A percentile compares a stretch with the other conserved stretches of the same genome.
These are phyloP conservation scores for Aspiorhynchus laticeps DNA, from an alignment of 2,113 vertebrate species.

Conservation along the genomic window DNA sequence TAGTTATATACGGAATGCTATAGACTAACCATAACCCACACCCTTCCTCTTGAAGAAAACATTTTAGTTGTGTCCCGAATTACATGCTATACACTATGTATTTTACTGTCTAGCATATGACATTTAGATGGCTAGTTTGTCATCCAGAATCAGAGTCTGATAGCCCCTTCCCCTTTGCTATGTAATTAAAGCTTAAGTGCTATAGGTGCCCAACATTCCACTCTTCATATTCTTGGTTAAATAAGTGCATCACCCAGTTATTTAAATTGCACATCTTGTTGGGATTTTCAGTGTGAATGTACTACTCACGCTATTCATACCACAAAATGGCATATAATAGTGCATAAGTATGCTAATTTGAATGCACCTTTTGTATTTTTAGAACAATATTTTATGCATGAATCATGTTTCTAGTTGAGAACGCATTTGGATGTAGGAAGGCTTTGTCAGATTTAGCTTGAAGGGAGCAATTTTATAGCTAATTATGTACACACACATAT, in stretches of 20 bases:
- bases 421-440: neutral
- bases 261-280: neutral
- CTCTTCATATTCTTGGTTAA: neutral
- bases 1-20: neutral
- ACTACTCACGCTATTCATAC: neutral
- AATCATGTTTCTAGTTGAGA: neutral
- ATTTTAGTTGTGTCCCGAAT: slow-evolving; percentile 1
- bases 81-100: neutral
- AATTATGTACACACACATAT: neutral
- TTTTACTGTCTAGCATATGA: neutral
- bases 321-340: neutral
- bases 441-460: neutral
- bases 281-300: neutral
- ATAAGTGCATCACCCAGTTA: neutral
- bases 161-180: neutral
- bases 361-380: neutral
- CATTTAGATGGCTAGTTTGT: neutral
- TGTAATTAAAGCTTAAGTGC: neutral
- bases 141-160: too few relatives aligned
- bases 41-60: neutral
- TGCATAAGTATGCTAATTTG: neutral
- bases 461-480: neutral
- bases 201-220: neutral
- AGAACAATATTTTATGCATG: neutral
- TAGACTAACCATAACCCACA: slow-evolving; percentile 6